Base-by-base conservation (phyloP, 2,888 invertebrate species). In the Apomyelois bistriatella region DNA sequence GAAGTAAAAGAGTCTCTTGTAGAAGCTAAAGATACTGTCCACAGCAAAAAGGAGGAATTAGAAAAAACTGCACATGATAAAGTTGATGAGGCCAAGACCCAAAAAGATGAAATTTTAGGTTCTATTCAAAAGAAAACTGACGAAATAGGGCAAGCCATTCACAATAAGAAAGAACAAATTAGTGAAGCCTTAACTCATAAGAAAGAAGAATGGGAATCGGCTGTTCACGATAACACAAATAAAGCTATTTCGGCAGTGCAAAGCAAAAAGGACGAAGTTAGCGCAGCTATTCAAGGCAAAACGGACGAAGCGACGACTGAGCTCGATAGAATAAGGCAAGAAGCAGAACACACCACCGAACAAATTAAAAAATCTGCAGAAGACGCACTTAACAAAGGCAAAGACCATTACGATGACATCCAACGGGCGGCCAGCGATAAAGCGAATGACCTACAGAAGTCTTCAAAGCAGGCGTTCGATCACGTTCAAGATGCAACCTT, bases 311-410 rank as follows among this genome's bases (percentile, higher is more conserved):
- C 52, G 12, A 28, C 35, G 8, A 43, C 56, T 32, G 77, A 89
- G 68, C 55, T 89, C 16, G 83, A 82, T 41, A 81, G 80, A 66
- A 87, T 90, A 80, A 77, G 82, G 55, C 77, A 83, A 60, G 87
- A 90, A 61, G 89, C 89, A 3, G 84, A 87, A 72, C 65, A 74
- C 30, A 79, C 89, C 0, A 87, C 89, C 0, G 85, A 90, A n/a
- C 77, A 88, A 65, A 89, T 90, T 40, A 88, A 83, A 58, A 80
- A 80, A 69, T 70, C 82, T 0, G 88, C 88, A 1, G 87, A 88
- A 65, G 82, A 84, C 8, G 73, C 80, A 38, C 60, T 86, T 30
- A 87, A 88, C 42, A 52, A 52, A 43, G 43, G 82, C 28, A 74
- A 75, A 56, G 76, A 82, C 15, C 72, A 74, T 49, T 56, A 80